Percentiles rank a stretch among this genome's conserved stretches.
Conservation (phyloP, 1,140 invertebrate genomes). For the Tetragnatha versicolor region DNA sequence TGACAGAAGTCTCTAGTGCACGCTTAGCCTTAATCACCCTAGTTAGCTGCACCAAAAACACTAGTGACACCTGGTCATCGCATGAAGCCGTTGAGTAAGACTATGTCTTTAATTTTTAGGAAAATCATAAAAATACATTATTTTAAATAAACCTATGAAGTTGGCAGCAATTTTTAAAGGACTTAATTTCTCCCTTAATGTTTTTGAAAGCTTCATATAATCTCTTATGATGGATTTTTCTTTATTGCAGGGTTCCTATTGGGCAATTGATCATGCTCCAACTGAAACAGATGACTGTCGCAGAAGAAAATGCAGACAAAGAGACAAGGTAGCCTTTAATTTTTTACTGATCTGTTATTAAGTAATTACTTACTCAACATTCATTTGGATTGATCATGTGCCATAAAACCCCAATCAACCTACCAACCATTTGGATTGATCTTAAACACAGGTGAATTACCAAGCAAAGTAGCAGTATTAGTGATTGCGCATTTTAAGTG, state of each 20-base stretch:
- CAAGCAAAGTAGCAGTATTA: too few species aligned
- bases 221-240: not conserved
- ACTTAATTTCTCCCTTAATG: not conserved
- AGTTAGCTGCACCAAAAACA: not conserved
- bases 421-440: too few species aligned
- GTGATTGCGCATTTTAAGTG: too few species aligned
- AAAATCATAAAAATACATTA: not conserved
- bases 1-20: too few species aligned
- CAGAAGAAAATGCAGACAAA: constrained; percentile 40
- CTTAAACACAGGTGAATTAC: too few species aligned
- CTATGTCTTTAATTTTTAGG: not conserved
- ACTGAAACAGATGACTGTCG: constrained; percentile 39
- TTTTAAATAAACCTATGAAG: not conserved
- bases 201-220: not conserved
- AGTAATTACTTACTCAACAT: too few species aligned
- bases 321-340: constrained; percentile 34
- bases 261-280: constrained; percentile 54
- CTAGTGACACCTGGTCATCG: not conserved
- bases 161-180: not conserved
- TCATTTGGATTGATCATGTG: too few species aligned
- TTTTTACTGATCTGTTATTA: too few species aligned
- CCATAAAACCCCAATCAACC: too few species aligned
- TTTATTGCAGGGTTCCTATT: constrained; percentile 51
- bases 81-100: not conserved
- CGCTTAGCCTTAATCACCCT: too few species aligned